Percentiles rank a stretch among this genome's conserved stretches.
phyloP scores from a whole-genome alignment of 2,888 invertebrate species.

The Leptogaster cylindrica region DNA sequence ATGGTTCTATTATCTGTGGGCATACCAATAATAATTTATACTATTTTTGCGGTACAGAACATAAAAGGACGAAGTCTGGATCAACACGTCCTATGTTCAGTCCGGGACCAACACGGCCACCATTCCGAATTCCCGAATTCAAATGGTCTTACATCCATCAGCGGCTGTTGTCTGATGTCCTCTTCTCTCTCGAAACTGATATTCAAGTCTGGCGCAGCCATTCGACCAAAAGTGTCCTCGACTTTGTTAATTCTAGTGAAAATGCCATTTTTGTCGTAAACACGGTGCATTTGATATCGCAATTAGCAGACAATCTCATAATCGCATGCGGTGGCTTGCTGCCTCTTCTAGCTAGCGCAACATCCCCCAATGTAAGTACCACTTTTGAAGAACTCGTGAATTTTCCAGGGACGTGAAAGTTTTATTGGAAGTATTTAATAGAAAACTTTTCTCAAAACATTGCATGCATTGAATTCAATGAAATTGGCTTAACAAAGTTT shows the following conservation, averaged over 20 bases:
- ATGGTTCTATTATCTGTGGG: not conserved
- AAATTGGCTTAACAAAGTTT: too few relatives aligned
- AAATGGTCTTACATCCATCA: constrained; percentile 99
- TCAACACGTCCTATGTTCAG: constrained; percentile 90
- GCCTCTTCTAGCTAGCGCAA: constrained; percentile 95
- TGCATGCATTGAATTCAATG: too few relatives aligned
- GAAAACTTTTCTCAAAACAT: too few relatives aligned
- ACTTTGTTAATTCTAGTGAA: constrained; percentile 97
- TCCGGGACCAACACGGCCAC: constrained; percentile 89
- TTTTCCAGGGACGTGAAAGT: too few relatives aligned
- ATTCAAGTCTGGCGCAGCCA: constrained; percentile 93
- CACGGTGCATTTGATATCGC: constrained; percentile 98
- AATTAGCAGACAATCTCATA: constrained; percentile 97
- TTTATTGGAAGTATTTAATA: too few relatives aligned
- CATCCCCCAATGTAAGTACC: constrained; percentile 91
- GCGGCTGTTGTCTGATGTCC: constrained; percentile 90
- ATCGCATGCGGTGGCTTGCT: constrained; percentile 97
- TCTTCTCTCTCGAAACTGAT: constrained; percentile 96
- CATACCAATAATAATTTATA: not conserved
- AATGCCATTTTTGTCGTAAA: constrained; percentile 99
- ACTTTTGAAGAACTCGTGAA: not conserved
- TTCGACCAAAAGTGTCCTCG: constrained; percentile 94
- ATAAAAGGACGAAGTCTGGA: constrained; percentile 66
- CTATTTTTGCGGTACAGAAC: constrained; percentile 48
- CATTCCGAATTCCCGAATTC: constrained; percentile 99